phyloP scores from a whole-genome alignment of 2,113 vertebrate genomes.

The Glareola pratincola region DNA sequence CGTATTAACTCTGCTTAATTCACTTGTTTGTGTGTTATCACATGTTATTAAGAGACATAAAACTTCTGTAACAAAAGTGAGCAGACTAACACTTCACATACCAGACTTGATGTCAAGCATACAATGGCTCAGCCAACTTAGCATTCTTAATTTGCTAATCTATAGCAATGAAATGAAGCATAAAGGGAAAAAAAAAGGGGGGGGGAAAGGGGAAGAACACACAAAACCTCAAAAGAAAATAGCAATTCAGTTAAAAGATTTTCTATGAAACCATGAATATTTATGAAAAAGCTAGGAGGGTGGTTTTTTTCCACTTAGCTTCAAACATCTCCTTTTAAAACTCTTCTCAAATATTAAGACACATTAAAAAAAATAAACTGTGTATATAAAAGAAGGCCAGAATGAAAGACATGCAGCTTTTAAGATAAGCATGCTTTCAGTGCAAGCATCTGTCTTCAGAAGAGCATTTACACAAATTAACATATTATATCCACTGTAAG shows the following conservation, averaged over 20 bases:
- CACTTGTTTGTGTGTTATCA: slow-evolving; percentile 36
- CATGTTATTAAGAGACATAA: slow-evolving; percentile 53
- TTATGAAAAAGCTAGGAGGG: slow-evolving; percentile 58
- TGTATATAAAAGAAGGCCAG: slow-evolving; percentile 65
- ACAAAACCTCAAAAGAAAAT: slow-evolving; percentile 51
- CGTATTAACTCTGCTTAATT: slow-evolving; percentile 41
- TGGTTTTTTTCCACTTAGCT: slow-evolving; percentile 51
- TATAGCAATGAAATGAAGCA: slow-evolving; percentile 51
- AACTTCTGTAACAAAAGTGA: slow-evolving; percentile 43
- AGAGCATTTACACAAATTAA: slow-evolving; percentile 80
- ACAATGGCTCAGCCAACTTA: slow-evolving; percentile 42
- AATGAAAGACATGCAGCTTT: slow-evolving; percentile 74
- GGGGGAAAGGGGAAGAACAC: slow-evolving; percentile 6
- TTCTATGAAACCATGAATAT: slow-evolving; percentile 70
- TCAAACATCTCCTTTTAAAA: slow-evolving; percentile 67
- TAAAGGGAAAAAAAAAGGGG: not conserved
- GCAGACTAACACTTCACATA: slow-evolving; percentile 53
- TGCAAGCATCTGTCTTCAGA: slow-evolving; percentile 70
- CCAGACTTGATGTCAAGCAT: slow-evolving; percentile 57
- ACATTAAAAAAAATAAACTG: slow-evolving; percentile 71
- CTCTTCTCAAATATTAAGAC: slow-evolving; percentile 71
- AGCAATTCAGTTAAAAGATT: slow-evolving; percentile 62
- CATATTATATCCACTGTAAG: slow-evolving; percentile 79
- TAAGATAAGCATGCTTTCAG: slow-evolving; percentile 73
- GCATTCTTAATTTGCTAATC: slow-evolving; percentile 59